Base-by-base conservation (phyloP, 2,888 invertebrate species). In the Apodemia hepburni region DNA sequence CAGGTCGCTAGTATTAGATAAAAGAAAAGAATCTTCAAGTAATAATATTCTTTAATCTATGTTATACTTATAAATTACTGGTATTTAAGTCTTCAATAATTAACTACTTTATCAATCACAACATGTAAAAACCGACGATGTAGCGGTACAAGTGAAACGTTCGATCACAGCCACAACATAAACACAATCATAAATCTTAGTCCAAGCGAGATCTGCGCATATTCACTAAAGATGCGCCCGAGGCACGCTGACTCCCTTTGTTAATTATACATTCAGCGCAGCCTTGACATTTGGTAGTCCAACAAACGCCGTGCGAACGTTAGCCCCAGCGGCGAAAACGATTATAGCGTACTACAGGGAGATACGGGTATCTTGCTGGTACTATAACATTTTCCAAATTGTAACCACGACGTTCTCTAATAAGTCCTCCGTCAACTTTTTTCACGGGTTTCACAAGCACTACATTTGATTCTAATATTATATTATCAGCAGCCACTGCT, bases 341-440 rank as follows among this genome's bases (percentile, higher is more conserved):
- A 76, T 80, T 85, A 75, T 82, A 87, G 66, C 76, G 81, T 65
- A 86, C 82, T 68, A 89, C 87, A 51, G 89, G 83, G 64, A 90
- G 80, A 74, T 91, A 91, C 33, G 91, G 90, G 71, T 90, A 90
- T 71, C 89, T 78, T 65, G 89, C 84, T 54, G 92, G 92, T 66
- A 92, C 92, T 69, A 84, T 81, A 74, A 91, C 92, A 70, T 92
- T 85, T 76, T 92, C 91, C 73, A 92, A 73, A 75, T 92, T 92
- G 76, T 91, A 92, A 33, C 92, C 92, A 27, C 92, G 82, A 54
- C 89, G 78, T 71, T 80, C 80, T 66, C 88, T 77, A 71, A 87
- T 82, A 64, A 90, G 75, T 71, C 79, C 78, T 27, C 79, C 78
- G 62, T 78, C 79, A 57, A 70, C 73, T 67, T 76, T 78, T 69